Percentiles rank a stretch among this genome's conserved stretches.
Evolutionary conservation across 2,113 vertebrate species (phyloP).

Genomic region (Ciconia stormi): DNA sequence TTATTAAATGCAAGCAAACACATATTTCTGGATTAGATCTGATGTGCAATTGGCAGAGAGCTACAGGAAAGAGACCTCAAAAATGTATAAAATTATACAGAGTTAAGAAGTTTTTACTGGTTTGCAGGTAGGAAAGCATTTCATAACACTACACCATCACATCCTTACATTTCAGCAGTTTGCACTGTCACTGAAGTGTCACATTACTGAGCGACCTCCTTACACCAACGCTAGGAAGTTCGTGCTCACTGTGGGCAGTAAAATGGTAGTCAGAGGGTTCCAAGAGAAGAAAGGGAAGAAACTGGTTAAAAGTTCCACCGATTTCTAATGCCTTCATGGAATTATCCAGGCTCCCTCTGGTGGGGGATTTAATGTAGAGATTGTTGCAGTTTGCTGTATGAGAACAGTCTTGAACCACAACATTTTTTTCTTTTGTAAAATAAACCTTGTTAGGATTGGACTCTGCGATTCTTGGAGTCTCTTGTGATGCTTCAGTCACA

Average conservation of each 20-base stretch:
- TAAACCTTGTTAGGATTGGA: background rate
- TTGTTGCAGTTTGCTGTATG: background rate
- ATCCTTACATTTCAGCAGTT: background rate
- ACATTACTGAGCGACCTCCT: background rate
- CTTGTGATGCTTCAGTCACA: background rate
- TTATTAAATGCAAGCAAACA: background rate
- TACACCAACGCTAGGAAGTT: background rate
- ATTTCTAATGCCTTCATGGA: background rate
- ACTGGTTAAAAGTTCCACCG: background rate
- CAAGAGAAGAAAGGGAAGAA: background rate
- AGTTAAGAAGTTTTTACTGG: background rate
- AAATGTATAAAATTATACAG: background rate
- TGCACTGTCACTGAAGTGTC: rapidly evolving
- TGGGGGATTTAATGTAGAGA: background rate
- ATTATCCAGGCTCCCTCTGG: slow-evolving; percentile 53
- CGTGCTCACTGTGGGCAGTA: background rate
- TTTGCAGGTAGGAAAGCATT: background rate
- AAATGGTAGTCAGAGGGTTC: background rate
- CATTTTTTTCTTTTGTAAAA: background rate
- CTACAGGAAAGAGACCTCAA: background rate
- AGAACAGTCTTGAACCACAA: background rate
- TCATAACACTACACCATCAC: background rate
- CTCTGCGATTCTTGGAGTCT: background rate
- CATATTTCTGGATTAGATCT: background rate
- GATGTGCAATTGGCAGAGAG: background rate